phyloP scores from a whole-genome alignment of 2,113 vertebrate genomes.

The Sturnus vulgaris region DNA sequence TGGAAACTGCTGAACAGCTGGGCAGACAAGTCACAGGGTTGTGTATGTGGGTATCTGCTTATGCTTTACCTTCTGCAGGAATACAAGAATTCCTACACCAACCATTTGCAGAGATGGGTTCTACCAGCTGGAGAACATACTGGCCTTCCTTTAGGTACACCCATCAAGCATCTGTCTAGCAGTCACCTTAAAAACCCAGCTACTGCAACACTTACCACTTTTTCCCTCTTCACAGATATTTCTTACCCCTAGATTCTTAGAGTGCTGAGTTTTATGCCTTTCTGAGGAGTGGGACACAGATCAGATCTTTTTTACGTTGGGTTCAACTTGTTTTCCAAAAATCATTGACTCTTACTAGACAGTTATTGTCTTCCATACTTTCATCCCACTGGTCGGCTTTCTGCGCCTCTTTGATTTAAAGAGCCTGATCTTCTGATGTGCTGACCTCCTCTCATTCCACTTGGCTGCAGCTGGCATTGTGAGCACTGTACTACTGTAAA shows the following conservation, averaged over 20 bases:
- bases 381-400: neutral
- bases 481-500: neutral
- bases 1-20: conserved; percentile 40
- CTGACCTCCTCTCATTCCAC: neutral
- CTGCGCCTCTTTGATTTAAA: conserved; percentile 18
- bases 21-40: neutral
- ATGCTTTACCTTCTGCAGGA: neutral
- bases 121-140: neutral
- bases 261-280: neutral
- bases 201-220: neutral
- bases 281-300: neutral
- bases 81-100: neutral
- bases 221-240: neutral
- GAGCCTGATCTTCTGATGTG: neutral
- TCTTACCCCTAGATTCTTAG: neutral
- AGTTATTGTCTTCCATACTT: neutral
- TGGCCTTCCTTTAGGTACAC: neutral
- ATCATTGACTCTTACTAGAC: neutral
- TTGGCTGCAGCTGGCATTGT: neutral
- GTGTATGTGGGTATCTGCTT: neutral
- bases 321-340: neutral
- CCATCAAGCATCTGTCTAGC: neutral
- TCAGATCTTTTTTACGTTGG: neutral
- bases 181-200: neutral
- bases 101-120: neutral